Evolutionary conservation across 2,113 vertebrate genomes (phyloP), one percentile per base, ranked within the genome.

Genomic region (Salminus brasiliensis): DNA sequence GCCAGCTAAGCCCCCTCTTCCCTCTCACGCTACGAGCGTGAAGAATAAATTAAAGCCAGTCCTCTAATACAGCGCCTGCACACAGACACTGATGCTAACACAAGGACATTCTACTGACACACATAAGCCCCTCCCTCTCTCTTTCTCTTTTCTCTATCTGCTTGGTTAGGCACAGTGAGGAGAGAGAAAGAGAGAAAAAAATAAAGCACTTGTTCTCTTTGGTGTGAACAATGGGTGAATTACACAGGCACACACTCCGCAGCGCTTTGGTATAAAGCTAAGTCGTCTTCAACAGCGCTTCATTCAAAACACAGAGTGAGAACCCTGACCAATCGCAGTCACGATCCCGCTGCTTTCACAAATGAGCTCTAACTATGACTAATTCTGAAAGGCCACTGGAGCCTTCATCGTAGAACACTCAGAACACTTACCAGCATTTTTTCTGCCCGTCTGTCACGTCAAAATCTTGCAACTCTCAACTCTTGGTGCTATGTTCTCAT

Each of bases 1-100:
- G 71, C 47, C 63, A 68, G 78, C 63, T 80, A 74, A 80, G 78
- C 78, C 65, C 34, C 71, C 21, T 39, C 62, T 66, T n/a, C n/a
- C 49, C 25, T 74, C 78, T 67, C 78, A 80, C 18, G 34, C 78
- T 80, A 80, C 45, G 52, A 80, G 49, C 71, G 2, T 68, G 78
- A 8, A 74, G 65, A 74, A 80, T 67, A 74, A 59, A 68, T 73
- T 74, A 74, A 73, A 74, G 36, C 60, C 71, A 49, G 39, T 25
- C 18, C 78, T 47, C 78, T 49, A 74, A 74, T 59, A 74, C 70
- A 39, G 34, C 23, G 15, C 62, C 70, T 27, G 62, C 78, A 59
- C 32, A 59, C 34, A 68, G 36, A 25, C 55, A 72, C 65, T 59
- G 78, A 68, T 71, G 60, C 59, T 43, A 62, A 23, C 43, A 53